Percentiles rank a stretch among this genome's conserved stretches.
Conservation (phyloP, 2,888 invertebrate genomes). For the Sisyra terminalis region DNA sequence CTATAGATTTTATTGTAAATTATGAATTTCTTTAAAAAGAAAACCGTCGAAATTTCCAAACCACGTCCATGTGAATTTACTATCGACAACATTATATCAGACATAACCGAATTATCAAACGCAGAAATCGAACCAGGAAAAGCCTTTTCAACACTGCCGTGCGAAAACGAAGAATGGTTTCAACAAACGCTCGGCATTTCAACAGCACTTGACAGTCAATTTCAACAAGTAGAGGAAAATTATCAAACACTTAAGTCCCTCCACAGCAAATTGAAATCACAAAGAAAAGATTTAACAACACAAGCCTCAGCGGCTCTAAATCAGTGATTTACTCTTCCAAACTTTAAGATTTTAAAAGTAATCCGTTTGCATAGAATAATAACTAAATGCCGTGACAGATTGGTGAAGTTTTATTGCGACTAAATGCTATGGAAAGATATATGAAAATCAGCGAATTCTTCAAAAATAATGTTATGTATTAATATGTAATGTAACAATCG, state of each 20-base stretch:
- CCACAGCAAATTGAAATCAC: constrained; percentile 10
- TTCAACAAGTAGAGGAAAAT: constrained; percentile 9
- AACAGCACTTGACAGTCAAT: constrained; percentile 11
- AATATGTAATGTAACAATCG: no score
- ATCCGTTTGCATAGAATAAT: not conserved
- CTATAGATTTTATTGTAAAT: not conserved
- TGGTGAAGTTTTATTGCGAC: no score
- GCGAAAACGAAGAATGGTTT: constrained; percentile 12
- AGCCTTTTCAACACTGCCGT: constrained; percentile 2
- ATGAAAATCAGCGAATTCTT: no score
- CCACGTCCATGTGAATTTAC: constrained; percentile 11
- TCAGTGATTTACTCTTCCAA: no score
- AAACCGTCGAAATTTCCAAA: constrained; percentile 8
- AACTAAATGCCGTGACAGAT: no score
- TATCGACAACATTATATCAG: constrained; percentile 13
- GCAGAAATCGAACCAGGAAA: constrained; percentile 10
- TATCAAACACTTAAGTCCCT: constrained; percentile 11
- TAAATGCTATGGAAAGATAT: no score
- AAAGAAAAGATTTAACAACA: constrained; percentile 5
- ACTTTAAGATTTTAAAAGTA: not conserved
- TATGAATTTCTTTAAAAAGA: constrained; percentile 7
- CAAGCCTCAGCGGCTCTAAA: constrained; percentile 10
- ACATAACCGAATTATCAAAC: constrained; percentile 13
- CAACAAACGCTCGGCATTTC: constrained; percentile 7
- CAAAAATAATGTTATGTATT: no score